Evolutionary conservation across 2,888 invertebrate species (phyloP), one percentile per base, ranked within the genome.

Genomic region (Ceramica pisi): DNA sequence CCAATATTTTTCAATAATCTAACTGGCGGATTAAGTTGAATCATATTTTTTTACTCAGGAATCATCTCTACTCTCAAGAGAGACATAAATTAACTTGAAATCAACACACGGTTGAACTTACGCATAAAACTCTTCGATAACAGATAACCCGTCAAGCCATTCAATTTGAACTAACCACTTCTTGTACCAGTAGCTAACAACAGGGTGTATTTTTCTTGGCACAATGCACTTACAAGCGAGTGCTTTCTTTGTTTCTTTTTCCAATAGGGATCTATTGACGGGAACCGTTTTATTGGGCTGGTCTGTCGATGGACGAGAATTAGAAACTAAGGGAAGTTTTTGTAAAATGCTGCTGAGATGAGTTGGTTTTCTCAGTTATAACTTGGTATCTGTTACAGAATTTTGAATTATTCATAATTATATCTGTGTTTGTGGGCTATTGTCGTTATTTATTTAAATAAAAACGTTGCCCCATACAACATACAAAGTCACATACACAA

Each of bases 151-250:
- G 31, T 67, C 66, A 81, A 71, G 56, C 38, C 44, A 50, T 77
- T 71, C 44, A 57, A 71, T 79, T 71, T 64, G 44, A 23, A 19
- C 53, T 71, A 50, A 79, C n/a, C n/a, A 57, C 56, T 67, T 46
- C 64, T 64, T 53, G 21, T 57, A 59, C 41, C 31, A 41, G 56
- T 60, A n/a, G n/a, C n/a, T n/a, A 72, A 71, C 71, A 61, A 63
- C 70, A 56, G 78, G 55, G 41, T 71, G 64, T 79, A 71, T 79
- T 81, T 81, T 81, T 76, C 78, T 77, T 79, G 78, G 82, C 82
- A 66, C 65, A 71, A 65, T 79, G 78, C 79, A 81, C 79, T 79
- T 79, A 71, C 78, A 67, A 21, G 38, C 26, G 51, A 67, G 60
- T 63, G 70, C 16, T 67, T 38, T 31, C 67, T 55, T 59, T 70